These are phyloP conservation scores for Cephalopterus ornatus DNA, from an alignment of 2,113 vertebrate genomes.

Conservation along the genomic window DNA sequence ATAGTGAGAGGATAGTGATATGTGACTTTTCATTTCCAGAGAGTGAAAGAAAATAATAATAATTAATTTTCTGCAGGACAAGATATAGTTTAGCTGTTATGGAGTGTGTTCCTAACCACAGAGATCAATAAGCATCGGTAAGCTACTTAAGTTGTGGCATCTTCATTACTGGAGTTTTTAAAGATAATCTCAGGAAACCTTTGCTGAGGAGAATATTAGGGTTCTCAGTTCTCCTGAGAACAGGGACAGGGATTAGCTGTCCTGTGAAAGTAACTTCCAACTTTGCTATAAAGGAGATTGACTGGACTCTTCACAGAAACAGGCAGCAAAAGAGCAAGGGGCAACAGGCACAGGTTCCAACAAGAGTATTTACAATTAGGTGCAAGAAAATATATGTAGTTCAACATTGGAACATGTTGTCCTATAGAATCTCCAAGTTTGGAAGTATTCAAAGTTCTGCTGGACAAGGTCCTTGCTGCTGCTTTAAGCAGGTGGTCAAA, in stretches of 20 bases:
- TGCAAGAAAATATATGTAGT: neutral
- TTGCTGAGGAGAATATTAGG: neutral
- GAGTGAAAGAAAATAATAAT: neutral
- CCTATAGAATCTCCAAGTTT: neutral
- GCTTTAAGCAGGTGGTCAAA: neutral
- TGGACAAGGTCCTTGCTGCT: neutral
- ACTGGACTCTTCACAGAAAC: neutral
- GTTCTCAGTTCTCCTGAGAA: neutral
- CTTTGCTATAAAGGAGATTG: neutral
- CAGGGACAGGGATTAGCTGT: neutral
- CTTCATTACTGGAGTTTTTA: neutral
- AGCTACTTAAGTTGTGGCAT: neutral
- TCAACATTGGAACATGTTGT: neutral
- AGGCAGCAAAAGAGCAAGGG: neutral
- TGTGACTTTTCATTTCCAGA: neutral
- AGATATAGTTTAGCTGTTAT: neutral
- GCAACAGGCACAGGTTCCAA: rapidly evolving
- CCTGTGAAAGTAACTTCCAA: neutral
- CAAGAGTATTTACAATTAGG: neutral
- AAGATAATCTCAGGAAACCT: neutral
- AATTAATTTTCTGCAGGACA: neutral
- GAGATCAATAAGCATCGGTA: neutral
- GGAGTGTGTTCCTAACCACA: neutral
- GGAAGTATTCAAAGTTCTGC: neutral
- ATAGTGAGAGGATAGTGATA: neutral